phyloP scores from a whole-genome alignment of 1,140 invertebrate species.

The Sinonovacula constricta region DNA sequence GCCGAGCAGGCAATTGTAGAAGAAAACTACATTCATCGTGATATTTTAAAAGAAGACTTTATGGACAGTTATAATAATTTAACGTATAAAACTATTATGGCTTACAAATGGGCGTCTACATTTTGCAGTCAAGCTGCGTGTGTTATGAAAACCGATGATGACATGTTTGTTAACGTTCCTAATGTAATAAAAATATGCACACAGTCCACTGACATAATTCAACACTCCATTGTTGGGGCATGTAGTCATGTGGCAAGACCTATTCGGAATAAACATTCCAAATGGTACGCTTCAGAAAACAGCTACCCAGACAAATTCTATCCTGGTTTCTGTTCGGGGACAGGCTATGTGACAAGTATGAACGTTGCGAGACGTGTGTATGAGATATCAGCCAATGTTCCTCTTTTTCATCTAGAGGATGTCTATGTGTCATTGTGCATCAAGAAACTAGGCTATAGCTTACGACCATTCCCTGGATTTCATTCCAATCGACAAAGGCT shows the following conservation, averaged over 20 bases:
- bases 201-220: background rate
- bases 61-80: constrained; percentile 88
- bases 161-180: constrained; percentile 79
- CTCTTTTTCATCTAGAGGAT: constrained; percentile 78
- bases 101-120: constrained; percentile 87
- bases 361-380: constrained; percentile 73
- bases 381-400: constrained; percentile 65
- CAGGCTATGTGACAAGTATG: constrained; percentile 76
- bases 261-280: constrained; percentile 25
- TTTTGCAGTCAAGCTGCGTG: constrained; percentile 81
- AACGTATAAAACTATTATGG: constrained; percentile 92
- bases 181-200: constrained; percentile 44
- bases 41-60: constrained; percentile 90
- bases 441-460: background rate
- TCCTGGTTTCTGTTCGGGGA: constrained; percentile 78
- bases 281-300: constrained; percentile 51
- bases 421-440: constrained; percentile 67
- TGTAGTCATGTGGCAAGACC: constrained; percentile 11
- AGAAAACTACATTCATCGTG: constrained; percentile 83
- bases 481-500: no score
- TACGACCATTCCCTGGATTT: no score
- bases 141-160: constrained; percentile 80
- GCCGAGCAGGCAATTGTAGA: constrained; percentile 49
- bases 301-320: constrained; percentile 74
- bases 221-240: constrained; percentile 6